These are phyloP conservation scores for Pterocles orientalis DNA, from an alignment of 2,113 vertebrate genomes.

Conservation along the genomic window DNA sequence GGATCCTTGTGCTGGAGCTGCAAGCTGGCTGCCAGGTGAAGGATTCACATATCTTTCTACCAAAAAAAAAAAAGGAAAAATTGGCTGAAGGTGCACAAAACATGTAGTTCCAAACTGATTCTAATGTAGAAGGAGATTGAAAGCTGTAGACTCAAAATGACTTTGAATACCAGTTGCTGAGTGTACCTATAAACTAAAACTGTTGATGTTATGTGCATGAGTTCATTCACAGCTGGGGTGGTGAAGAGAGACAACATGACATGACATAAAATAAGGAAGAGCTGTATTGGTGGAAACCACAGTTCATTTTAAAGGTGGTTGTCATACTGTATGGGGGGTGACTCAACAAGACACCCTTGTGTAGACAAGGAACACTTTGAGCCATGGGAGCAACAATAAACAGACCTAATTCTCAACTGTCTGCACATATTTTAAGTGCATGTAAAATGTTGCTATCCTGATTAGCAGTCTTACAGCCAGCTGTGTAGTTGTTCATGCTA, in stretches of 20 bases:
- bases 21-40: constrained; percentile 29
- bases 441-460: not conserved
- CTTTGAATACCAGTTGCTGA: not conserved
- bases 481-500: not conserved
- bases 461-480: not conserved
- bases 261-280: not conserved
- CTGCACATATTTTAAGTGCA: not conserved
- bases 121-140: not conserved
- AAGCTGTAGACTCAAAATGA: not conserved
- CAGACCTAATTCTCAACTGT: not conserved
- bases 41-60: not conserved
- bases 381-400: not conserved
- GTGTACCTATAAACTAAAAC: not conserved
- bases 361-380: not conserved
- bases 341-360: not conserved
- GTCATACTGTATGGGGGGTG: not conserved
- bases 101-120: not conserved
- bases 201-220: not conserved
- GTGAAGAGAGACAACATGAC: not conserved
- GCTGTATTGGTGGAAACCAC: not conserved
- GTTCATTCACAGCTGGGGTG: not conserved
- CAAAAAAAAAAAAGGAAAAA: not conserved
- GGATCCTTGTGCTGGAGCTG: not conserved
- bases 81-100: not conserved
- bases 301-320: not conserved